Evolutionary conservation across 2,888 invertebrate genomes (phyloP), one percentile per base, ranked within the genome.

Genomic region (Pachymerium ferrugineum): DNA sequence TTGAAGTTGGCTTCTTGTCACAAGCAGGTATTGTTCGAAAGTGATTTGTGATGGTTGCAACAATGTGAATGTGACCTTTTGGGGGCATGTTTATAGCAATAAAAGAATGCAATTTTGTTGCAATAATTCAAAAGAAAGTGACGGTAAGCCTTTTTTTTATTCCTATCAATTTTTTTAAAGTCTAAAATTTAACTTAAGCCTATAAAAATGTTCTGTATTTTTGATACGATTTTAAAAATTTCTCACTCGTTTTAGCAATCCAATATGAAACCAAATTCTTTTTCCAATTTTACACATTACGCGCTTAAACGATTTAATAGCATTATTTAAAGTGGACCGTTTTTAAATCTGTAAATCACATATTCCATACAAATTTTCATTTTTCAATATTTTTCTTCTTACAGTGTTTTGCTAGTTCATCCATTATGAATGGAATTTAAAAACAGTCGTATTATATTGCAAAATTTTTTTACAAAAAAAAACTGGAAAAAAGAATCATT

Each of bases 1-100:
- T 47, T 47, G 47, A 47, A 47, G 47, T 47, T 47, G 47, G 47
- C 47, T 47, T 47, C 47, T 47, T 47, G 47, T 47, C 47, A 47
- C 47, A 47, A 47, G 4, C 47, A 47, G 47, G 22, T 47, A 47
- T 47, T 47, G 47, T 47, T 47, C 47, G 22, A 47, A 19, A 2
- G 6, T 47, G 47, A 47, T 47, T 47, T 47, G 47, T 47, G 47
- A 47, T 47, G 22, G 47, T 47, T 47, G 47, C 47, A 47, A 47
- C 47, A 47, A 47, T 47, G 47, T 19, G 47, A 47, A 47, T 47
- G 47, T 47, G 47, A 47, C 47, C 47, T 47, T 47, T 19, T 3
- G 3, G 47, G 47, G 47, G 19, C 47, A 47, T 19, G 22, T 47
- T 47, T 47, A 19, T 19, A 47, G 47, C 47, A 4, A 47, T 19